phyloP scores from a whole-genome alignment of 2,113 vertebrate species.

The Eretmodus cyanostictus region DNA sequence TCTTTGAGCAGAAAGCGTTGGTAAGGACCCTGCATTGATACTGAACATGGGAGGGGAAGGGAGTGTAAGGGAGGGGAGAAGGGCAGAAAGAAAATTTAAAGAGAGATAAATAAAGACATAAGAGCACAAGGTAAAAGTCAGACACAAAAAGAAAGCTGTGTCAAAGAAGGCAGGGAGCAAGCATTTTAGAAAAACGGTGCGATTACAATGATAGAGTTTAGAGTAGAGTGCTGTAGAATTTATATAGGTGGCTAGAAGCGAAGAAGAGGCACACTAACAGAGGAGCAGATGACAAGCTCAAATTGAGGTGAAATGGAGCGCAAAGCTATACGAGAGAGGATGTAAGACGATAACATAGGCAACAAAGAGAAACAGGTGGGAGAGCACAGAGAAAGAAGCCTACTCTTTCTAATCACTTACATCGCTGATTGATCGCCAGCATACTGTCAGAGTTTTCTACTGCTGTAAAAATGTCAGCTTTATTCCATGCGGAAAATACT shows the following conservation, averaged over 20 bases:
- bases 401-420: conserved; percentile 51
- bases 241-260: background rate
- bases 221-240: background rate
- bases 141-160: background rate
- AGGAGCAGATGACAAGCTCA: background rate
- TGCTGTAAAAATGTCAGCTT: conserved; percentile 35
- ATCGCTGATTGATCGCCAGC: conserved; percentile 40
- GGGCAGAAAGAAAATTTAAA: background rate
- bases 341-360: background rate
- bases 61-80: background rate
- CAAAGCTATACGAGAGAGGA: background rate
- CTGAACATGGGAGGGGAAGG: conserved; percentile 21
- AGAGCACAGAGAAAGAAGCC: background rate
- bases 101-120: background rate
- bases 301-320: background rate
- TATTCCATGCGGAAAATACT: conserved; percentile 35
- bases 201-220: background rate
- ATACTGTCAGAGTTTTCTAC: conserved; percentile 21
- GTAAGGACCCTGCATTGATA: conserved; percentile 71
- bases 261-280: background rate
- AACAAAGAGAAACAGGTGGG: background rate
- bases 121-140: background rate
- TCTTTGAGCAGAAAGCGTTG: conserved; percentile 75
- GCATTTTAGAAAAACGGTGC: background rate
- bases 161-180: background rate